phyloP scores from a whole-genome alignment of 2,113 vertebrate species.

The Ammodytes marinus region DNA sequence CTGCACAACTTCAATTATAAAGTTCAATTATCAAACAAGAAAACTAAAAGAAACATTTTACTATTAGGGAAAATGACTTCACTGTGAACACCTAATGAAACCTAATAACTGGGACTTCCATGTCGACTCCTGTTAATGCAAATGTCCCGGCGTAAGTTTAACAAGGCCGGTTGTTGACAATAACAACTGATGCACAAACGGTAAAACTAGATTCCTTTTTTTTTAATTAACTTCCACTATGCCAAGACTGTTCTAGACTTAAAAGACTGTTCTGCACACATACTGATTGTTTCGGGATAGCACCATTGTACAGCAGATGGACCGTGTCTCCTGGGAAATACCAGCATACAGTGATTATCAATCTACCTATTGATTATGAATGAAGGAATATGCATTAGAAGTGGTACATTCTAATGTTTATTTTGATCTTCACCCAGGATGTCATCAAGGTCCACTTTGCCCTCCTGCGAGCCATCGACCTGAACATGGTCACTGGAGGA shows the following conservation, averaged over 20 bases:
- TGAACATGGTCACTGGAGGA: conserved; percentile 92
- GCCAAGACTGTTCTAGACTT: not conserved
- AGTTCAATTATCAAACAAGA: not conserved
- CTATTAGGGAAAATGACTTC: not conserved
- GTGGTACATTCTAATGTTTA: not conserved
- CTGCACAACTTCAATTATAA: not conserved
- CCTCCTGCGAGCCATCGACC: conserved; percentile 92
- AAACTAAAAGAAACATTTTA: not conserved
- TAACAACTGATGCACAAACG: not conserved
- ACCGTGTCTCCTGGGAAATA: not conserved
- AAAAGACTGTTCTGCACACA: not conserved
- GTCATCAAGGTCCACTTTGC: conserved; percentile 94
- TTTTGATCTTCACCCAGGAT: conserved; percentile 83
- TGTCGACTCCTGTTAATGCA: not conserved
- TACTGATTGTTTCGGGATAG: not conserved
- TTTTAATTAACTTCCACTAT: not conserved
- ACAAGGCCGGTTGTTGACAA: not conserved
- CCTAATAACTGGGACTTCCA: not conserved
- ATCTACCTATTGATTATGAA: not conserved
- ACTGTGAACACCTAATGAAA: not conserved
- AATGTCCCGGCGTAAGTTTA: not conserved
- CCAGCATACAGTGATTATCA: not conserved
- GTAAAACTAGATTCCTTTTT: not conserved
- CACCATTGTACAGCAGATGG: not conserved
- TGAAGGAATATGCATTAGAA: not conserved